phyloP scores from a whole-genome alignment of 2,888 invertebrate genomes.

The Nephrotoma appendiculata region DNA sequence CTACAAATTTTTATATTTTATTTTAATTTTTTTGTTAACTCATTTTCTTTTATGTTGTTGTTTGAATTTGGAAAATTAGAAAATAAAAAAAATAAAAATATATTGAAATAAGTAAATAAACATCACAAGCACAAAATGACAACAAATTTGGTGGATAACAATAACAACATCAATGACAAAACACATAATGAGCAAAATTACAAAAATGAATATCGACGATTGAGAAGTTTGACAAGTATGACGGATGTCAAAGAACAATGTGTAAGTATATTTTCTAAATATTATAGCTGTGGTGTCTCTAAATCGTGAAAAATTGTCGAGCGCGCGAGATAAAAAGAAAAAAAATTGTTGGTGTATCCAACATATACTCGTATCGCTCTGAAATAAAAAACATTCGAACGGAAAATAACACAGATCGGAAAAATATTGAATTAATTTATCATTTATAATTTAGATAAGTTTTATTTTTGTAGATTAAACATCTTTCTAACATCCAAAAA shows the following conservation, averaged over 20 bases:
- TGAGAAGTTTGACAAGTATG: constrained; percentile 52
- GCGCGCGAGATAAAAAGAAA: background rate
- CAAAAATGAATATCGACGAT: constrained; percentile 51
- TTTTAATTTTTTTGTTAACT: no score
- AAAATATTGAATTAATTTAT: background rate
- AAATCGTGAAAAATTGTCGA: background rate
- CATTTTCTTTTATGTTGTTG: no score
- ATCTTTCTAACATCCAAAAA: background rate
- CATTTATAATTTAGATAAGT: background rate
- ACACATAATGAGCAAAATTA: constrained; percentile 27
- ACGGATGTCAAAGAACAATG: constrained; percentile 50
- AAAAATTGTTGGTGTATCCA: constrained; percentile 6
- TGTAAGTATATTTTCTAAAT: constrained; percentile 36
- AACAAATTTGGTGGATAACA: background rate
- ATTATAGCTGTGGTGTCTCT: background rate
- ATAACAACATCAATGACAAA: background rate
- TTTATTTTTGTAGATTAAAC: background rate
- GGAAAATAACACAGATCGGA: background rate
- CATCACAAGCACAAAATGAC: background rate
- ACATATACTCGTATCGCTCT: no score
- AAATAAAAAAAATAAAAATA: background rate
- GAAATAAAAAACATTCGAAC: background rate
- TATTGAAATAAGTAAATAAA: background rate
- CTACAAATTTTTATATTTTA: background rate
- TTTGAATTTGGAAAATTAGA: background rate